These are phyloP conservation scores for Morpho helenor DNA, from an alignment of 2,888 invertebrate species.

Conservation along the genomic window DNA sequence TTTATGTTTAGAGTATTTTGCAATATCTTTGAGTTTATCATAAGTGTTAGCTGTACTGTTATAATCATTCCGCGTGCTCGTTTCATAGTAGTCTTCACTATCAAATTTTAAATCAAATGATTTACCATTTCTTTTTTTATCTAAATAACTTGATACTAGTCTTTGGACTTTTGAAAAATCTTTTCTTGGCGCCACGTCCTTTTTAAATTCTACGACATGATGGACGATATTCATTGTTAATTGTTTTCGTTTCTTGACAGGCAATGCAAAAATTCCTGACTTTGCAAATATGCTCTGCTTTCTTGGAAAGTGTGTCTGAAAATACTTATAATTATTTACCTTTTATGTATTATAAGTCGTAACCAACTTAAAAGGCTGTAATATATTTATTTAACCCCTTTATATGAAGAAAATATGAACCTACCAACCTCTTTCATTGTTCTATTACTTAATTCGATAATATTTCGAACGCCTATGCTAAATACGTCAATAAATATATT, in stretches of 20 bases:
- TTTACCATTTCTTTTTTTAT: conserved; percentile 25
- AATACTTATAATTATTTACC: not conserved
- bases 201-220: conserved; percentile 27
- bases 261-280: conserved; percentile 27
- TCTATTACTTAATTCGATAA: too few species aligned
- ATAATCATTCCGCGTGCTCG: not conserved
- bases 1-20: not conserved
- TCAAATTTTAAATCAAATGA: not conserved
- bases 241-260: conserved; percentile 13
- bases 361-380: too few species aligned
- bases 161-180: conserved; percentile 46
- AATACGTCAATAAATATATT: too few species aligned
- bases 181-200: conserved; percentile 48
- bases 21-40: not conserved
- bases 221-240: conserved; percentile 4
- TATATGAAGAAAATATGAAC: too few species aligned
- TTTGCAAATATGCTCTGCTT: conserved; percentile 32
- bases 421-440: too few species aligned
- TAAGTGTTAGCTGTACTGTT: not conserved
- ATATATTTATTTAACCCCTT: too few species aligned
- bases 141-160: conserved; percentile 43
- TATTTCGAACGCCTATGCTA: too few species aligned
- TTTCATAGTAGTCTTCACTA: conserved; percentile 2
- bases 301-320: conserved; percentile 23
- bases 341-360: too few species aligned